Base-by-base conservation (phyloP, 2,797 vertebrate genomes). In the Ptychobarbus kaznakovi region DNA sequence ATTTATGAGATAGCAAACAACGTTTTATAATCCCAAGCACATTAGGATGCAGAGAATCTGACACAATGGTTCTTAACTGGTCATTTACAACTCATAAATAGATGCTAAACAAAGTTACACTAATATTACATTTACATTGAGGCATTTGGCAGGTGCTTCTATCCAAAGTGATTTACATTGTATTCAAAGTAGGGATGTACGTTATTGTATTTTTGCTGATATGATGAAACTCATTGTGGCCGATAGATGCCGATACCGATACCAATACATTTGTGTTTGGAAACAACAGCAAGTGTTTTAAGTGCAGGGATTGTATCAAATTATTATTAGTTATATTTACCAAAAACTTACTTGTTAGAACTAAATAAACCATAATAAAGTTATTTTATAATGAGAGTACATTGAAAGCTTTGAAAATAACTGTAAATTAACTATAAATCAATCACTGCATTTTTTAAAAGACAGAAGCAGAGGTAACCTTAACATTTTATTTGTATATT, bases 11-110 rank as follows among this genome's bases (percentile, higher is more conserved):
- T 51, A 51, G 1, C 69, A 35, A 42, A 25, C 8, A 18, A 58
- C 61, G 38, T 35, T 32, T 63, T 72, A 61, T 44, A 73, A 82
- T 82, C n/a, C 16, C 68, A 82, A 82, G 11, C 68, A 61, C 22
- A 74, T 65, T 25, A 46, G 11, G 28, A 35, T 32, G 12, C 69
- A 1, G 10, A 42, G n/a, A 49, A 7, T 1, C 15, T 49, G 70
- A 75, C 2, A 6, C 28, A 75, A 4, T 32, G 18, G 28, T 53
- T 74, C 46, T 75, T 35, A 75, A 22, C 49, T 75, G 28, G 28
- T 53, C 15, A 44, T 42, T n/a, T 22, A 3, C 44, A 8, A 72
- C 40, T 6, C 3, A 16, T 73, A 25, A 46, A 25, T 46, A 46
- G 25, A 25, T 72, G 40, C 22, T 42, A 42, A 40, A 40, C 35